A percentile compares a stretch with the other conserved stretches of the same genome.
These are phyloP conservation scores for Gopherus flavomarginatus DNA, from an alignment of 2,113 vertebrate species.

Conservation along the genomic window DNA sequence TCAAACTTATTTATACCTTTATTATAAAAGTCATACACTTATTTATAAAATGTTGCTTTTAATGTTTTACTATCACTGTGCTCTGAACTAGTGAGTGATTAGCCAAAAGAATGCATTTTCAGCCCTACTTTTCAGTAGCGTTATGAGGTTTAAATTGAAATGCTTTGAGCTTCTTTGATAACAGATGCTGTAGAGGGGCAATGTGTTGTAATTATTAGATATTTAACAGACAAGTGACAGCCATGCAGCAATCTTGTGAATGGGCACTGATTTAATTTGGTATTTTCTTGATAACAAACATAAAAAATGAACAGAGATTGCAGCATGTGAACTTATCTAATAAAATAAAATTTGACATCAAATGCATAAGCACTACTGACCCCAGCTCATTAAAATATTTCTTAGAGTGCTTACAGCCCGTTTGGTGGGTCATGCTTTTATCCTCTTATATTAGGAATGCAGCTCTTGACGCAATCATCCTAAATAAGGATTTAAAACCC, in stretches of 20 bases:
- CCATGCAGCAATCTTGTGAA: not conserved
- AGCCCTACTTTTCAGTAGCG: not conserved
- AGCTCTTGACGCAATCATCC: not conserved
- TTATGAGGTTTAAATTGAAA: not conserved
- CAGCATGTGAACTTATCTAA: not conserved
- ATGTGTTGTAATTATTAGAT: not conserved
- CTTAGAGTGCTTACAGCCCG: not conserved
- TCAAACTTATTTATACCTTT: not conserved
- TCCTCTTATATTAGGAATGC: not conserved
- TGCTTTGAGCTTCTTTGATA: conserved; percentile 6
- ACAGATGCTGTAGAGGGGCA: not conserved
- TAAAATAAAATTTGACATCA: not conserved
- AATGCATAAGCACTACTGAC: not conserved
- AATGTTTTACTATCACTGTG: not conserved
- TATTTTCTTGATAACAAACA: not conserved
- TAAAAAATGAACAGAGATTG: not conserved
- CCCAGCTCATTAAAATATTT: not conserved
- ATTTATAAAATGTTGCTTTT: conserved; percentile 20
- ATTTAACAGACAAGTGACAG: not conserved
- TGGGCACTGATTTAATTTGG: not conserved
- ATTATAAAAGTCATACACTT: not conserved
- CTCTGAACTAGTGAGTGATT: conserved; percentile 32
- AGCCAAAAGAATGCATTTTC: not conserved
- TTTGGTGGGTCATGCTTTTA: not conserved
- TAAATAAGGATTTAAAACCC: not conserved